Base-by-base conservation (phyloP, 92 coral and sea anemone genomes). In the Bergia sp. region DNA sequence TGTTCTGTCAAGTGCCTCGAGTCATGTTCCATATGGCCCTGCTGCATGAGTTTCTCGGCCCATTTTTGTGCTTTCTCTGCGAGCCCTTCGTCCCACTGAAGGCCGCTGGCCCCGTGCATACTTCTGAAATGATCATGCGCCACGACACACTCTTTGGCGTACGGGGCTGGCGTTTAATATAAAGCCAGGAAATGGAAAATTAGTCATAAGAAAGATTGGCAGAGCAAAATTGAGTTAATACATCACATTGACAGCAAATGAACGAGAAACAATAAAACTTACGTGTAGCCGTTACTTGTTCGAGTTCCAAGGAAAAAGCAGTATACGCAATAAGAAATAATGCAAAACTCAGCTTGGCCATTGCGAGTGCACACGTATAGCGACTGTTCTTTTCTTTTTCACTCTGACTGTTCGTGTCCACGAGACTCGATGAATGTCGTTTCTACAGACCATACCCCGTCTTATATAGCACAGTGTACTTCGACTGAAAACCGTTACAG, bases 81-180 rank as follows among this genome's bases (percentile, higher is more conserved):
- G 36, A 75, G 79, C 79, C 36, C 79, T 15, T 75, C 79, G 79
- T 75, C 79, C 79, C 79, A 75, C 21, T 16, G n/a, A 41, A 75
- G 45, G 50, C 40, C 49, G 13, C 67, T 61, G 67, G 67, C 67
- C 3, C 67, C 67, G 67, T 61, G 67, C 67, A 61, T 61, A n/a
- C 23, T 15, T 61, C 67, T 61, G 67, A 61, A 61, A 61, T 61
- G 67, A 61, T 61, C 16, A 20, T 61, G 67, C 16, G 23, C 67
- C 21, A 16, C 5, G 67, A 61, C 67, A 3, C 67, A 61, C 67
- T 61, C 67, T 15, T 5, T 15, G 5, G 67, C 67, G 10, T 61
- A 61, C 23, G 23, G 67, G 21, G 67, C 67, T 61, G 67, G 16
- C 67, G 53, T 47, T 47, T 47, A 47, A 47, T 29, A 29, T 29